Base-by-base conservation (phyloP, 1,140 invertebrate species). In the Listronotus bonariensis region DNA sequence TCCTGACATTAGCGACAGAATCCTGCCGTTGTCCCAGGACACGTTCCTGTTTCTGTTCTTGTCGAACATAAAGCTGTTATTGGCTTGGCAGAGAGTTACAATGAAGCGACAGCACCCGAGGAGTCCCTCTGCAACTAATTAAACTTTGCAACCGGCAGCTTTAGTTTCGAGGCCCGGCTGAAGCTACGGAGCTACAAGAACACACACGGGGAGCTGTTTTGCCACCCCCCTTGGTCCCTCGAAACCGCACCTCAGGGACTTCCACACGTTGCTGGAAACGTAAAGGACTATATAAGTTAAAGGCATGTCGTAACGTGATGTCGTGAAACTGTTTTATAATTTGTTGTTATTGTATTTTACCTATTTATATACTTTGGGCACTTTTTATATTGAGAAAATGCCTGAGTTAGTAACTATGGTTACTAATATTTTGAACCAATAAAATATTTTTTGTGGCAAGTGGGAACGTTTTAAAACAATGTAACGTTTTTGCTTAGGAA, bases 121-220 rank as follows among this genome's bases (percentile, higher is more conserved):
- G 32, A 55, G 58, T 38, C 45, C n/a, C 48, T 46, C 63, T 65
- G 63, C 63, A 65, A 65, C 63, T 65, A 65, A 65, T 65, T 65
- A 65, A 65, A 65, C 63, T 65, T 65, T 65, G 63, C 63, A 65
- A 58, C 63, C 40, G 55, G 63, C 54, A 43, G 63, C 63, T 65
- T 52, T 58, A 65, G 62, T 65, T 65, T 65, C 63, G 34, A 58
- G 55, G 36, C 63, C 63, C 54, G 54, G 63, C 51, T 32, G 63
- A 43, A 57, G 55, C 63, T 52, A 43, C 55, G 55, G 40, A 65
- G 63, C 63, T 65, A 65, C 52, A 65, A 52, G 63, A 65, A 65
- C 48, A 65, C 63, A 65, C 55, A 65, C 63, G 20, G 53, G 52
- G 62, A 64, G 52, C 62, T 42, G 53, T 55, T 55, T 45, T 40